Conservation (phyloP, 2,113 vertebrate genomes). For the Eleginops maclovinus region DNA sequence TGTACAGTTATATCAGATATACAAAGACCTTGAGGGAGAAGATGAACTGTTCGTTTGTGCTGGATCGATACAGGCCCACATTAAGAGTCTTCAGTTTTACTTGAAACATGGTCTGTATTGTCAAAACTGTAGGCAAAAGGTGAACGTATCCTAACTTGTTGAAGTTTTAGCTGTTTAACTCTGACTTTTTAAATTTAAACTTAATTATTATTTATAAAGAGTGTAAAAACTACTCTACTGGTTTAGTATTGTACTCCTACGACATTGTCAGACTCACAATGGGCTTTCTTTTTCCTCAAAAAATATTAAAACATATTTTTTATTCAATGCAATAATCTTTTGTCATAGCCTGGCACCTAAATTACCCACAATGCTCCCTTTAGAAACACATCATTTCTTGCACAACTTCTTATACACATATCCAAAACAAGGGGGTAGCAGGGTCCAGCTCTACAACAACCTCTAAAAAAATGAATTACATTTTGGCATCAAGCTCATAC, state of each 20-base stretch:
- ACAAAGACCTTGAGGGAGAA: not conserved
- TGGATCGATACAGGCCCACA: not conserved
- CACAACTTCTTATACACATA: not conserved
- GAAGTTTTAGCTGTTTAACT: not conserved
- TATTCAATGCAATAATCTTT: not conserved
- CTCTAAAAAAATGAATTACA: not conserved
- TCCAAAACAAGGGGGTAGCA: not conserved
- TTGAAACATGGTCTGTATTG: not conserved
- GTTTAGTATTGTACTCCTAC: not conserved
- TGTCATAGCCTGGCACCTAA: not conserved
- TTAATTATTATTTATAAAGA: not conserved
- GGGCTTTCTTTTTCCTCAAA: not conserved
- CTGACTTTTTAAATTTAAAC: not conserved
- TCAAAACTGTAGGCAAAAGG: not conserved
- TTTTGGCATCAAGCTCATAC: not conserved
- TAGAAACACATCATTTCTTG: not conserved
- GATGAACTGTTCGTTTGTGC: not conserved
- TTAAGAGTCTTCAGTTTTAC: not conserved
- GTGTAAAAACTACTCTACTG: not conserved
- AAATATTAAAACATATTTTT: not conserved
- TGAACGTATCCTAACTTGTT: not conserved
- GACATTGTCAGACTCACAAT: not conserved
- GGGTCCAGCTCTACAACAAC: not conserved
- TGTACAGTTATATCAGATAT: not conserved
- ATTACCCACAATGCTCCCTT: not conserved